phyloP scores from a whole-genome alignment of 1,140 invertebrate genomes.

The Apocrypta bakeri region DNA sequence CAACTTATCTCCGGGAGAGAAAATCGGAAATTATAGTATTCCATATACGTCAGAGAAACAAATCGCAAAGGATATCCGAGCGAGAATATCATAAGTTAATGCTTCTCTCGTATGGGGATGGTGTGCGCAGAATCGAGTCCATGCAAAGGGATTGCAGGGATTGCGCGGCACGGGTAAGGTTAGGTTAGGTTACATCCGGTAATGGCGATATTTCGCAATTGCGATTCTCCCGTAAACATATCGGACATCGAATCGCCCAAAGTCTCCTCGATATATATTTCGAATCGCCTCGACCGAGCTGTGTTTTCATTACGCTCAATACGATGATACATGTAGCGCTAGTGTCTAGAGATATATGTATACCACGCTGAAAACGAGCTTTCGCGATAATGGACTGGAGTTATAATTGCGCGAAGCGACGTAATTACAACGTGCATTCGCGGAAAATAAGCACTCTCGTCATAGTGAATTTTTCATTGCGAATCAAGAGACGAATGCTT shows the following conservation, averaged over 20 bases:
- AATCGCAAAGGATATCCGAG: no score
- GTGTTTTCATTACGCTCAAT: no score
- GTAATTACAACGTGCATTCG: neutral
- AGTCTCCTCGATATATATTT: neutral
- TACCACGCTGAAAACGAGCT: neutral
- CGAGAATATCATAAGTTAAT: neutral
- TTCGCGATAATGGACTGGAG: neutral
- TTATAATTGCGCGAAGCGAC: neutral
- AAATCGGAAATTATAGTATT: no score
- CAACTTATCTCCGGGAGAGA: no score
- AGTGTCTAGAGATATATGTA: no score
- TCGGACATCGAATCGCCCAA: neutral
- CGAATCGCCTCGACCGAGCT: no score
- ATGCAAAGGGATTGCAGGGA: slow-evolving; percentile 1
- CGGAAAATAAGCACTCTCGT: no score
- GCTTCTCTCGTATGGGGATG: neutral
- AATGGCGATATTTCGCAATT: slow-evolving; percentile 19
- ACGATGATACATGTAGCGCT: no score
- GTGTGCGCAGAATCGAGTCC: slow-evolving; percentile 35
- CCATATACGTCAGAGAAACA: no score
- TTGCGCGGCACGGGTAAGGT: neutral
- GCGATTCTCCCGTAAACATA: neutral
- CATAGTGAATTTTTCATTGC: no score
- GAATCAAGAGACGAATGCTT: no score
- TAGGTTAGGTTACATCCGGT: slow-evolving; percentile 32